These are phyloP conservation scores for Drosophila kanekoi DNA, from an alignment of 2,888 invertebrate genomes.

Conservation along the genomic window DNA sequence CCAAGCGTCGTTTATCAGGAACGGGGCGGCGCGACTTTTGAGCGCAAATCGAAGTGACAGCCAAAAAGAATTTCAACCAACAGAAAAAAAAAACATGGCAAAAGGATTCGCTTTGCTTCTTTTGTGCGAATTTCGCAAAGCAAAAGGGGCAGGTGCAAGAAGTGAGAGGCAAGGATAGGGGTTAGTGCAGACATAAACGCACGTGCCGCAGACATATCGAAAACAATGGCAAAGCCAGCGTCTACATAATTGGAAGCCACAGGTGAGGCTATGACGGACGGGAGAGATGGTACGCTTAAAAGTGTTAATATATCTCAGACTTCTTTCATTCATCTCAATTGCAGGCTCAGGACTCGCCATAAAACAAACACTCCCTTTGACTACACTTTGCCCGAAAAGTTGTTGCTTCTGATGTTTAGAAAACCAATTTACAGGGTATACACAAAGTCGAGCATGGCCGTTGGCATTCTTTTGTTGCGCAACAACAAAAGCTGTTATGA, in stretches of 20 bases:
- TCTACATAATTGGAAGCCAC: slow-evolving; percentile 49
- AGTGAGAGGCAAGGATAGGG: no score
- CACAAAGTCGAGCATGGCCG: neutral
- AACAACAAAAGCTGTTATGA: slow-evolving; percentile 21
- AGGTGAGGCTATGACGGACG: slow-evolving; percentile 20
- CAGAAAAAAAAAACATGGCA: slow-evolving; percentile 11
- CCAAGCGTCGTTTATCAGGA: slow-evolving; percentile 66
- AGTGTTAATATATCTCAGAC: no score
- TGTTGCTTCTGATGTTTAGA: no score
- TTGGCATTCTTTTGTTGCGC: neutral
- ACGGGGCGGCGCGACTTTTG: slow-evolving; percentile 27
- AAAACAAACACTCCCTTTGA: no score
- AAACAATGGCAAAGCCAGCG: slow-evolving; percentile 47
- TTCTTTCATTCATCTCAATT: no score
- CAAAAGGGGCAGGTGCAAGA: neutral
- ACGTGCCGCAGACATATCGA: slow-evolving; percentile 62
- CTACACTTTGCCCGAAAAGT: no score
- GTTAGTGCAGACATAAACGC: slow-evolving; percentile 15
- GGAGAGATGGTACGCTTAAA: no score
- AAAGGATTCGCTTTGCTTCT: slow-evolving; percentile 26
- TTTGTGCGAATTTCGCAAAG: slow-evolving; percentile 11
- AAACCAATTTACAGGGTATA: slow-evolving; percentile 16
- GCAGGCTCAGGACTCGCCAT: no score
- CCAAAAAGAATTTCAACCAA: slow-evolving; percentile 21
- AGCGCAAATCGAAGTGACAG: slow-evolving; percentile 41